phyloP scores from a whole-genome alignment of 2,888 invertebrate genomes.

The Andrena praecox region DNA sequence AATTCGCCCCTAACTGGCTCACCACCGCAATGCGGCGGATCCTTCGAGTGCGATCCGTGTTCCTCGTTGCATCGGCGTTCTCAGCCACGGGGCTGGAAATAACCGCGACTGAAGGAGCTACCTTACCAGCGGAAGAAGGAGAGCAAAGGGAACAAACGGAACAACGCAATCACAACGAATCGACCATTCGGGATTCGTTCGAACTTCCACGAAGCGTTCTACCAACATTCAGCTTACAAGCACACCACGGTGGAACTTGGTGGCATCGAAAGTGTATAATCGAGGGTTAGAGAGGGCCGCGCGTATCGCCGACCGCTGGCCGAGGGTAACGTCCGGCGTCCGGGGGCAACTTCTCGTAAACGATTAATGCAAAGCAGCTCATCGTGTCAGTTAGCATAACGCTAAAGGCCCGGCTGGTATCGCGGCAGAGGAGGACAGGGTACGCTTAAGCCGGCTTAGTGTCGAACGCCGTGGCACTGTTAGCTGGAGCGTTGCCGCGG shows the following conservation, averaged over 20 bases:
- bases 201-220: neutral
- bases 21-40: slow-evolving; percentile 60
- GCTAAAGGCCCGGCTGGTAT: slow-evolving; percentile 55
- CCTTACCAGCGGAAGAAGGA: too few relatives aligned
- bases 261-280: neutral
- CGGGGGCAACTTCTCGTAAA: slow-evolving; percentile 51
- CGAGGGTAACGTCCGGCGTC: slow-evolving; percentile 9
- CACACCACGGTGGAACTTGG: neutral
- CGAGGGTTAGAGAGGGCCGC: neutral
- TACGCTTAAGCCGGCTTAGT: slow-evolving; percentile 66
- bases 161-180: too few relatives aligned
- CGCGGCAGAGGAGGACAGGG: slow-evolving; percentile 32
- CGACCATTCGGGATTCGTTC: neutral
- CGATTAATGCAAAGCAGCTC: slow-evolving; percentile 75
- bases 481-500: slow-evolving; percentile 34
- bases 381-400: slow-evolving; percentile 69
- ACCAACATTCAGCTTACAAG: neutral
- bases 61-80: neutral
- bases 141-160: too few relatives aligned
- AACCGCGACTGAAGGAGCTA: too few relatives aligned
- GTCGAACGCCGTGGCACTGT: slow-evolving; percentile 58
- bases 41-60: slow-evolving; percentile 31
- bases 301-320: neutral
- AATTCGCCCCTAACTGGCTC: slow-evolving; percentile 58
- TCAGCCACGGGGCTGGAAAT: too few relatives aligned